Evolutionary conservation across 2,113 vertebrate species (phyloP), one percentile per base, ranked within the genome.

Genomic region (Sebastes schlegelii): DNA sequence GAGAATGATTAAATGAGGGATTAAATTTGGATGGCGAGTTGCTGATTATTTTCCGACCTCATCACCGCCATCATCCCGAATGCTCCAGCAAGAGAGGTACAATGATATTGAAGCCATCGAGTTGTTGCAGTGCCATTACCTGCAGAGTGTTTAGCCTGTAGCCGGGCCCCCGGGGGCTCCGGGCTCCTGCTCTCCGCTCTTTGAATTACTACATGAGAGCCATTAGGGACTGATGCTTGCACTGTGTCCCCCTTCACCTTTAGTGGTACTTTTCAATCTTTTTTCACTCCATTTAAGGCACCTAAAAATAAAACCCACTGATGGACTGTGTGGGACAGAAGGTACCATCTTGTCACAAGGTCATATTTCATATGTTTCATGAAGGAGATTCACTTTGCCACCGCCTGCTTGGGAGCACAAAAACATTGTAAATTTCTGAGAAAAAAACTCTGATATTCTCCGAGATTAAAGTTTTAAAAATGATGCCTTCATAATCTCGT

Each of bases 181-280:
- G 1, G 74, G 74, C 67, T 61, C 46, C 72, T 65, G 73, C 81
- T 76, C 77, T 80, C 80, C n/a, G 5, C 63, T 73, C 62, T 83
- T 89, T 86, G 85, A 88, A 91, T 86, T 87, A 88, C 88, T 80
- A 75, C 85, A 90, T 82, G 82, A 86, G 66, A 72, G 64, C 87
- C 88, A 89, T 93, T 89, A 90, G 91, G 86, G 87, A 83, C 86
- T 54, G 12, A 64, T 76, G 82, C 76, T 75, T 49, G 74, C 73
- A 26, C 77, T 13, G 70, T 43, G 80, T 71, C 77, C 78, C 85
- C 0, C 60, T 70, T 77, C 80, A 85, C 70, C 85, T 86, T 75
- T 58, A 65, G 43, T 87, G 67, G 21, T 45, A n/a, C 64, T 80
- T 87, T 71, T 61, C 65, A 48, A 49, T 81, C 72, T 65, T 63